Percentiles rank a stretch among this genome's conserved stretches.
Conservation (phyloP, 2,113 vertebrate genomes). For the Pleuronectes platessa region DNA sequence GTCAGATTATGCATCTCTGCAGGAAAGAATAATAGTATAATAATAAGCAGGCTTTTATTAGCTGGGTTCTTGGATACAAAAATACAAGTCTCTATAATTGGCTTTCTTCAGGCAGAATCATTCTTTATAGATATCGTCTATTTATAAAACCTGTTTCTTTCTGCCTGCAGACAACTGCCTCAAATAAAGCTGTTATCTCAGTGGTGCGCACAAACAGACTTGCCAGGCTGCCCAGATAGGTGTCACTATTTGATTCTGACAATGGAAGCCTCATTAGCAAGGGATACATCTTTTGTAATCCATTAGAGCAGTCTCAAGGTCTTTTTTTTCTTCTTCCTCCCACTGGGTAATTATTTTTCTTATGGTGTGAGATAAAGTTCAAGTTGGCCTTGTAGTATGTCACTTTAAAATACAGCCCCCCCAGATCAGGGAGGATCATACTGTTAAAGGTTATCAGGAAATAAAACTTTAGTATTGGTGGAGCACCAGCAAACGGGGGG, state of each 20-base stretch:
- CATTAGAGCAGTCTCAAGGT: background rate
- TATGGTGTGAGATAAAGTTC: background rate
- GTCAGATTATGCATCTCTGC: too few species aligned
- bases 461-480: too few species aligned
- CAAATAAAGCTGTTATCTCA: background rate
- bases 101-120: too few species aligned
- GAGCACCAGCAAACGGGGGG: constrained; percentile 23
- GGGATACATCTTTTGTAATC: constrained; percentile 26
- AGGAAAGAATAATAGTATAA: too few species aligned
- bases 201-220: background rate
- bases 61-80: background rate
- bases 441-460: constrained; percentile 23
- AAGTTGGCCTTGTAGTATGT: background rate
- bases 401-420: constrained; percentile 16
- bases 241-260: constrained; percentile 25
- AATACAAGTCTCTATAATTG: background rate
- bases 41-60: too few species aligned
- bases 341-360: background rate
- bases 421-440: constrained; percentile 13
- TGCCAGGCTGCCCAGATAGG: background rate
- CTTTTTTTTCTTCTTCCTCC: background rate
- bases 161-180: background rate
- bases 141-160: background rate
- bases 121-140: background rate
- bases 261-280: constrained; percentile 12